Evolutionary conservation across 2,888 invertebrate genomes (phyloP).

Genomic region (Nebria salina): DNA sequence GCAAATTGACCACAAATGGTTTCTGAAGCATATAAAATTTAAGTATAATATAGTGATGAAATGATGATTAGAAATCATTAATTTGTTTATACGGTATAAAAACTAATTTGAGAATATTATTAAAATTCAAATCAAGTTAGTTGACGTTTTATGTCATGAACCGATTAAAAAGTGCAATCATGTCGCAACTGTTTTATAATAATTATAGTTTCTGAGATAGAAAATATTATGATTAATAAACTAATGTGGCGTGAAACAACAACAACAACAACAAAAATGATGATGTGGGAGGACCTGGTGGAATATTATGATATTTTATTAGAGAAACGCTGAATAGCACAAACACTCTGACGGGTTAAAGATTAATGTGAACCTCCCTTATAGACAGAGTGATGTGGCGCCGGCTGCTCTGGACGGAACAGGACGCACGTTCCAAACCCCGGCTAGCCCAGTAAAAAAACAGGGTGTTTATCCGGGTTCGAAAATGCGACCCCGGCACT

Average conservation of each 20-base stretch:
- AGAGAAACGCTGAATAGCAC: background rate
- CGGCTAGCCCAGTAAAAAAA: background rate
- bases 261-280: background rate
- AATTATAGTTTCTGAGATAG: background rate
- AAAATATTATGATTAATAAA: no score
- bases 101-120: no score
- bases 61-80: no score
- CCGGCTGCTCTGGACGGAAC: background rate
- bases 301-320: background rate
- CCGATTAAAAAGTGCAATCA: no score
- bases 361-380: background rate
- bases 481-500: background rate
- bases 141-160: no score
- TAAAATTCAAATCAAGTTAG: no score
- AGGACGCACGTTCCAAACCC: background rate
- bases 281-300: background rate
- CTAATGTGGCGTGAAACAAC: background rate
- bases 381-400: constrained; percentile 1
- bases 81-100: no score
- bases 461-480: background rate
- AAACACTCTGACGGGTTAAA: background rate
- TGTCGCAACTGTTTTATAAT: no score
- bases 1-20: no score
- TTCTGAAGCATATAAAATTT: no score
- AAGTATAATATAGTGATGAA: no score